Conservation (phyloP, 2,888 invertebrate genomes). For the Eristalis pertinax region DNA sequence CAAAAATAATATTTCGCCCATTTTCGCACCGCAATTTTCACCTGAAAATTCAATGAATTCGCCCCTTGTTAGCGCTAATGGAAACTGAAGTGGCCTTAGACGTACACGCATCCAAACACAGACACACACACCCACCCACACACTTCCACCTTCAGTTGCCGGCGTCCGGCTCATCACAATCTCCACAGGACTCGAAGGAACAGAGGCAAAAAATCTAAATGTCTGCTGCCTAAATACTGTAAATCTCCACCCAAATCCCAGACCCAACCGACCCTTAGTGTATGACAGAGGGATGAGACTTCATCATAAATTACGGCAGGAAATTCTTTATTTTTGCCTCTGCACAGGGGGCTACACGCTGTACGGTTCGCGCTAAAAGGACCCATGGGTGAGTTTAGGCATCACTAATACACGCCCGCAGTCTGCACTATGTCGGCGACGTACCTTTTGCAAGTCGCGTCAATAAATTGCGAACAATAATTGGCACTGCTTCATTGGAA, state of each 20-base stretch:
- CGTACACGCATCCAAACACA: constrained; percentile 20
- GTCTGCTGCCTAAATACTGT: constrained; percentile 52
- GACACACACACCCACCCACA: constrained; percentile 9
- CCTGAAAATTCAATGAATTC: constrained; percentile 57
- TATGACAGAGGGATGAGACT: constrained; percentile 31
- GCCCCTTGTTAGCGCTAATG: constrained; percentile 65
- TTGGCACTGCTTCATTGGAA: constrained; percentile 58
- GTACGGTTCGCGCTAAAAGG: constrained; percentile 41
- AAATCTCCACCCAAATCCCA: constrained; percentile 34
- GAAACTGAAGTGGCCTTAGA: constrained; percentile 57
- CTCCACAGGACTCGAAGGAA: not conserved
- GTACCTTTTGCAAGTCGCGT: constrained; percentile 30
- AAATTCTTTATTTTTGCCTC: constrained; percentile 61
- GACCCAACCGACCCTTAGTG: constrained; percentile 44
- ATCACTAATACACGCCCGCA: constrained; percentile 36
- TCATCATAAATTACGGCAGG: constrained; percentile 61
- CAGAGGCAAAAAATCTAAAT: constrained; percentile 1
- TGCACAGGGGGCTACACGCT: constrained; percentile 15
- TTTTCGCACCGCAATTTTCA: constrained; percentile 57
- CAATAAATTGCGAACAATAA: constrained; percentile 67
- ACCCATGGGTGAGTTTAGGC: constrained; percentile 65
- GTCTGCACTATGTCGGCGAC: constrained; percentile 16
- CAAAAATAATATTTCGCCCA: constrained; percentile 22
- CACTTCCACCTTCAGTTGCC: not conserved
- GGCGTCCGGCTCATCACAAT: constrained; percentile 16